Base-by-base conservation (phyloP, 2,113 vertebrate genomes). In the Mugil cephalus region DNA sequence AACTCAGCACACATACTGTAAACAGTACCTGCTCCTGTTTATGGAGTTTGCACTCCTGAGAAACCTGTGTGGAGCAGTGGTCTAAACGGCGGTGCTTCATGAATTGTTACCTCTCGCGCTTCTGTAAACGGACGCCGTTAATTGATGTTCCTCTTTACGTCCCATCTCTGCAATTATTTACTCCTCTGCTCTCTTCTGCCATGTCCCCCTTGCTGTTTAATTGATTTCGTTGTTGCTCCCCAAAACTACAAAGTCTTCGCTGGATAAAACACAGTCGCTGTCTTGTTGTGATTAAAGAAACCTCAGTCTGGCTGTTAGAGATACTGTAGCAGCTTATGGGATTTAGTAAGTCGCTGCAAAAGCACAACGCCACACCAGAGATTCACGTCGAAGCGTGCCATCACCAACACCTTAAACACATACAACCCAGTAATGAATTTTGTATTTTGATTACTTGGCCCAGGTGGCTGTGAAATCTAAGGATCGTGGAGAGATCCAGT, bases 271-370 rank as follows among this genome's bases (percentile, higher is more conserved):
- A 79, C 69, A 84, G 83, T 77, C 74, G 72, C 79, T 83, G 86
- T 86, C 86, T 80, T 66, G 86, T 83, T 82, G 87, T 88, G 90
- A 93, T 93, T 82, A 92, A 88, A 90, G 80, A 63, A 87, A 85
- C 65, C 67, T 74, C 21, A 39, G 85, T 84, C 93, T 94, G 93
- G 85, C 80, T 61, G 80, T 87, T 88, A 51, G 85, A 94, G 91
- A 93, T 92, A 92, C 76, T 76, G 82, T 69, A 55, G 83, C 76
- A 66, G 91, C 89, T 91, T 91, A 90, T 75, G 73, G 88, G 89
- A 94, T 90, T 89, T 82, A 81, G 61, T 68, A 85, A 84, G 78
- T 89, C 87, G 80, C 83, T 72, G 62, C 36, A 84, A 89, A 80
- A 69, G 42, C 80, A 50, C 39, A 35, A 80, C 68, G 72, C 72